Percentiles rank a stretch among this genome's conserved stretches.
Evolutionary conservation across 2,113 vertebrate genomes (phyloP).

Genomic region (Hippocampus guttulatus): DNA sequence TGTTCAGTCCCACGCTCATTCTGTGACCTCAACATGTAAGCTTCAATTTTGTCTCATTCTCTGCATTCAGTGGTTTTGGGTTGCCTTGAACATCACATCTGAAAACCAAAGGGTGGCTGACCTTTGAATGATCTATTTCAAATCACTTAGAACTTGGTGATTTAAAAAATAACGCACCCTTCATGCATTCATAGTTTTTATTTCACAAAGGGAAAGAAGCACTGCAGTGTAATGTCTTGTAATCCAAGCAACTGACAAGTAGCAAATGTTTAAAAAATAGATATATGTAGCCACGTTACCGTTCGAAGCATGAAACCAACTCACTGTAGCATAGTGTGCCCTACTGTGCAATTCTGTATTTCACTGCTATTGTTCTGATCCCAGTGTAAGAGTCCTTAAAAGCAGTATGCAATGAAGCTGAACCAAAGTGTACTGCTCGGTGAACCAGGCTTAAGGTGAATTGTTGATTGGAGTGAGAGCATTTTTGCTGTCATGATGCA

Average conservation of each 20-base stretch:
- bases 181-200: too few species aligned
- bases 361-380: too few species aligned
- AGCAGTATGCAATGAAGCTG: not conserved
- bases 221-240: too few species aligned
- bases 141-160: not conserved
- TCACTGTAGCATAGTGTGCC: too few species aligned
- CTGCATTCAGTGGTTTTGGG: constrained; percentile 20
- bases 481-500: not conserved
- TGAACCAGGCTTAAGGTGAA: not conserved
- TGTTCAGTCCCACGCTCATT: constrained; percentile 3
- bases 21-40: constrained; percentile 10
- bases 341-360: too few species aligned
- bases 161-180: not conserved
- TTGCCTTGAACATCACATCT: constrained; percentile 11
- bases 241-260: too few species aligned
- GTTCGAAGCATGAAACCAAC: too few species aligned
- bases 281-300: too few species aligned
- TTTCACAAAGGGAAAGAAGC: too few species aligned
- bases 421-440: not conserved
- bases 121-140: not conserved
- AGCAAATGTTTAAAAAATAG: too few species aligned
- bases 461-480: not conserved
- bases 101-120: constrained; percentile 10
- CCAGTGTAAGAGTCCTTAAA: not conserved
- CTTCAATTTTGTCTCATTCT: constrained; percentile 24